Base-by-base conservation (phyloP, 2,888 invertebrate genomes). In the Cephus runcator region DNA sequence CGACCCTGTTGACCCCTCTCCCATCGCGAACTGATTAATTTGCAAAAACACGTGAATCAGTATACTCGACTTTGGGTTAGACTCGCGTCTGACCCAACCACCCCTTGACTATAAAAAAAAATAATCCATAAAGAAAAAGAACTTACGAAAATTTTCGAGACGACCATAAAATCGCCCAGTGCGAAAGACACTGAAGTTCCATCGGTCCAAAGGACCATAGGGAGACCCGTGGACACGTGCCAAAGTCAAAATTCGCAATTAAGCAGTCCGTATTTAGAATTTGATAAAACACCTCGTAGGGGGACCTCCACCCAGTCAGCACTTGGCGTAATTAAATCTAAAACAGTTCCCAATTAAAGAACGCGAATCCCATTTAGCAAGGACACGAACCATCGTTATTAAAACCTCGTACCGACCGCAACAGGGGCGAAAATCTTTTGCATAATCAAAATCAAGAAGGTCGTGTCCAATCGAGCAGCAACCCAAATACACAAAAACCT, bases 271-370 rank as follows among this genome's bases (percentile, higher is more conserved):
- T 9, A 2, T 56, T 23, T 56, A 23, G 56, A 56, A 56, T 56
- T 23, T 23, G 23, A 56, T 56, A 56, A 56, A 9, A 56, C 9
- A 23, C 23, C 12, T 12, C 35, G 0, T 35, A 12, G 0, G 3
- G 1, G 12, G 2, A 9, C 2, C 4, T 1, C 4, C 4, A 23
- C 1, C 2, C 2, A 23, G 15, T 1, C 1, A 9, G 15, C 2
- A 23, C 23, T 15, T 9, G 23, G 1, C 23, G 23, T 56, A 23
- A 56, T 56, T 56, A 23, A 56, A 23, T 9, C 23, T 56, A 9
- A 6, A 23, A 56, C 56, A 23, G 56, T 23, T 23, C 56, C 56
- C 23, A 9, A 23, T 56, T 2, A 23, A 56, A 23, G 0, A 56
- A 23, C 23, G 23, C 1, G 0, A 56, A 9, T 23, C 56, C 56